Conservation (phyloP, 2,113 vertebrate genomes). For the Meleagris gallopavo region DNA sequence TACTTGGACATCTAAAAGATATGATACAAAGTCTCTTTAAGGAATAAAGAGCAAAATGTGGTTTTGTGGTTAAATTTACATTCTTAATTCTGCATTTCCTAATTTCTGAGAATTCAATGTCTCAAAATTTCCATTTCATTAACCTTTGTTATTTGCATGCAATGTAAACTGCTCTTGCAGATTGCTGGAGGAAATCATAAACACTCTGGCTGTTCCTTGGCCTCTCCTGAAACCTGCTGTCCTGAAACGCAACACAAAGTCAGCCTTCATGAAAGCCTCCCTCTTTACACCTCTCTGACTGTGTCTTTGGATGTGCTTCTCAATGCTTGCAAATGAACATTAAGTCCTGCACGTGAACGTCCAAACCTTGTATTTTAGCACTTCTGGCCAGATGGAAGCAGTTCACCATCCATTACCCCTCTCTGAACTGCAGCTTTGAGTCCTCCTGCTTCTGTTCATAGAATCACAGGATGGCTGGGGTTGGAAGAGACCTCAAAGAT, state of each 20-base stretch:
- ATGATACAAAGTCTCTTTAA: background rate
- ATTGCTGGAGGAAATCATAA: background rate
- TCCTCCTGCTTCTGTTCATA: background rate
- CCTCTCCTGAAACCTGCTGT: background rate
- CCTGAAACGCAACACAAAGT: background rate
- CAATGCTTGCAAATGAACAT: background rate
- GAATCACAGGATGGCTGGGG: background rate
- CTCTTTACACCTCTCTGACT: background rate
- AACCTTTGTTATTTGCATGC: background rate
- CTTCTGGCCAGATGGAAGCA: background rate
- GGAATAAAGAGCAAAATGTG: background rate
- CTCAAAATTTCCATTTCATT: constrained; percentile 9
- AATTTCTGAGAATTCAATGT: background rate
- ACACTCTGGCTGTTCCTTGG: background rate
- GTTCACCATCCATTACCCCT: background rate
- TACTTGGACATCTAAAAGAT: background rate
- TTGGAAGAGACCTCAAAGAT: too few species aligned
- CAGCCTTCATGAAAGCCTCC: background rate
- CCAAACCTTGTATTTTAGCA: background rate
- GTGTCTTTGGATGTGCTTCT: background rate
- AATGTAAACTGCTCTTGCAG: background rate
- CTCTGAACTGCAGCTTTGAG: background rate
- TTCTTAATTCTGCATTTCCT: background rate
- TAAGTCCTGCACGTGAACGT: fast-evolving
- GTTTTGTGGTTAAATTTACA: background rate